Percentiles rank a stretch among this genome's conserved stretches.
These are phyloP conservation scores for Homarus gammarus DNA, from an alignment of 2,888 invertebrate genomes.

Conservation along the genomic window DNA sequence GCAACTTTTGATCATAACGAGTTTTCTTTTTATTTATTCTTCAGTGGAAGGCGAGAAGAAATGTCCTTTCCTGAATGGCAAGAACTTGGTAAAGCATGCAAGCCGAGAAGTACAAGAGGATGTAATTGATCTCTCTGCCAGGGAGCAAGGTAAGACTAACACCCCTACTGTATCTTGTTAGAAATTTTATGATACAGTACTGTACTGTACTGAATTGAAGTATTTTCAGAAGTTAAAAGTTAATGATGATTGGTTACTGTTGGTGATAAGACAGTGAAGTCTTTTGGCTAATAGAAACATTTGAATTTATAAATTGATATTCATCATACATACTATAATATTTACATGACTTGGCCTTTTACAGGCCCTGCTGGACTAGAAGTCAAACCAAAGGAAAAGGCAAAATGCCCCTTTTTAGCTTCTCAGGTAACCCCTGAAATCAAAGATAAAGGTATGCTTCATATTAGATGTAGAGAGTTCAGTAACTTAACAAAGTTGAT, in stretches of 20 bases:
- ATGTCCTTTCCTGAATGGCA: slow-evolving; percentile 58
- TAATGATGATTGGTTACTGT: not conserved
- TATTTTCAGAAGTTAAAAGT: not conserved
- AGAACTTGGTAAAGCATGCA: slow-evolving; percentile 65
- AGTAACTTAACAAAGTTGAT: not conserved
- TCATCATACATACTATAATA: not conserved
- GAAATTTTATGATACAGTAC: not conserved
- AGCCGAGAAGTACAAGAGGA: slow-evolving; percentile 66
- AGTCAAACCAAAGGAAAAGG: slow-evolving; percentile 54
- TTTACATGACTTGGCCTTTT: slow-evolving; percentile 48
- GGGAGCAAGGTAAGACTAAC: slow-evolving; percentile 56
- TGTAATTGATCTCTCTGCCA: slow-evolving; percentile 58
- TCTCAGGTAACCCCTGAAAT: slow-evolving; percentile 47
- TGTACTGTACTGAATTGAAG: not conserved
- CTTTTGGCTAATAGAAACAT: not conserved
- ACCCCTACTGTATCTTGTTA: too few species aligned
- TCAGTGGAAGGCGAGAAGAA: slow-evolving; percentile 57
- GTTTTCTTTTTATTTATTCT: not conserved
- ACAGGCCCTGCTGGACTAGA: slow-evolving; percentile 59
- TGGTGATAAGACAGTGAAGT: not conserved
- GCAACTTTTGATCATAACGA: too few species aligned
- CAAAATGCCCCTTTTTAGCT: slow-evolving; percentile 64
- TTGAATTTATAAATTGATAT: too few species aligned
- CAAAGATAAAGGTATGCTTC: slow-evolving; percentile 54
- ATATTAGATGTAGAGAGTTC: not conserved